Evolutionary conservation across 1,140 invertebrate species (phyloP).

Genomic region (Colletes gigas): DNA sequence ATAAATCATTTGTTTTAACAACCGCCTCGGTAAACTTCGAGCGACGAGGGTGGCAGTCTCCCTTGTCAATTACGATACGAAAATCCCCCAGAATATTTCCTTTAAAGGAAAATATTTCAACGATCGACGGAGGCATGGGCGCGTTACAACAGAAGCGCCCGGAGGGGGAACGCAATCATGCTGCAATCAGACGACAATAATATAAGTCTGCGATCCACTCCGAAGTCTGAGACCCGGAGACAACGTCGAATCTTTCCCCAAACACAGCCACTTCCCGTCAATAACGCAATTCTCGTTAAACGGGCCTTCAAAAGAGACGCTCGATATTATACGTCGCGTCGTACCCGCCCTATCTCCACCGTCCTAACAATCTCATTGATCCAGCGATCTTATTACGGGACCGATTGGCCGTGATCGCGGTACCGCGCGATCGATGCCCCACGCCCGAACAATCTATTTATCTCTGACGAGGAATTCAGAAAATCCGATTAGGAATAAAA

Average conservation of each 20-base stretch:
- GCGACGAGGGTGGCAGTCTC: no score
- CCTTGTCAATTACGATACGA: no score
- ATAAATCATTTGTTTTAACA: neutral
- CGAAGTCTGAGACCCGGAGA: neutral
- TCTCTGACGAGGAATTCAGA: constrained; percentile 49
- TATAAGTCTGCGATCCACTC: constrained; percentile 4
- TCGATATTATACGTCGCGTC: constrained; percentile 15
- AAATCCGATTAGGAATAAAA: constrained; percentile 65
- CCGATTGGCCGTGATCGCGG: constrained; percentile 14
- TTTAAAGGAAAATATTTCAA: neutral
- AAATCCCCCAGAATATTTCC: neutral
- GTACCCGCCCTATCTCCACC: constrained; percentile 1
- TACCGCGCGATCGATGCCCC: neutral
- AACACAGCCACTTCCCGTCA: constrained; percentile 31
- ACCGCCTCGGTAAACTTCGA: no score
- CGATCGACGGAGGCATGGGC: neutral
- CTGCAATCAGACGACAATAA: constrained; percentile 14
- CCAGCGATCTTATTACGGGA: constrained; percentile 39
- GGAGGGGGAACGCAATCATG: neutral
- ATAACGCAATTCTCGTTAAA: constrained; percentile 41
- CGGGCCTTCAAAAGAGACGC: constrained; percentile 32
- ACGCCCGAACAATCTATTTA: constrained; percentile 46
- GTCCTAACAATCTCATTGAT: constrained; percentile 44
- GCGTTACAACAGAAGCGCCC: neutral
- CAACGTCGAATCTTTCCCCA: constrained; percentile 2